Conservation (phyloP, 53 echinoderm and acorn worm species). For the Antedon mediterranea region DNA sequence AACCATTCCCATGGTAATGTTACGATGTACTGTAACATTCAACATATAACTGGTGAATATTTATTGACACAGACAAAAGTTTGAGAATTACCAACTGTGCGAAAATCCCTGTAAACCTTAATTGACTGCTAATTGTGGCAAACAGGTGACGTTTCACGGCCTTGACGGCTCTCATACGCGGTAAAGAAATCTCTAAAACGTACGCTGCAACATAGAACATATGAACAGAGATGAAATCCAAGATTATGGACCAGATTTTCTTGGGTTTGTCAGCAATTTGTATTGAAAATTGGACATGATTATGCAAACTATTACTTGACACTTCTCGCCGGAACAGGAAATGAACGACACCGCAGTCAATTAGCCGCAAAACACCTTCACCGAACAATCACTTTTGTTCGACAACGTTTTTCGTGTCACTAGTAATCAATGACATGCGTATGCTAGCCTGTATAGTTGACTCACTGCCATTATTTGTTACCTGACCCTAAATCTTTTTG, state of each 20-base stretch:
- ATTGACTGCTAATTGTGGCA: neutral
- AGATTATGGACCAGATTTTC: neutral
- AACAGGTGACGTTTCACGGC: neutral
- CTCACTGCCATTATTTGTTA: neutral
- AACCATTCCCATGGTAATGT: neutral
- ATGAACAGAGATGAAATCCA: neutral
- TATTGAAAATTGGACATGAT: neutral
- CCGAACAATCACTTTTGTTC: conserved; percentile 1
- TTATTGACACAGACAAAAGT: neutral
- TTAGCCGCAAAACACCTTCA: neutral
- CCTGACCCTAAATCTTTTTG: neutral
- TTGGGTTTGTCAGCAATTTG: conserved; percentile 1
- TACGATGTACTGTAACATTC: neutral
- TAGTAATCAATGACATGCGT: neutral
- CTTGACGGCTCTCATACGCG: neutral
- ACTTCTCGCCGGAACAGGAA: conserved; percentile 1
- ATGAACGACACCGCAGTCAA: neutral
- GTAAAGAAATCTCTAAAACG: neutral
- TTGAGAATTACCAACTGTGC: neutral
- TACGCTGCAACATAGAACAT: neutral
- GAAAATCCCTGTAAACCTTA: neutral
- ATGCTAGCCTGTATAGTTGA: neutral
- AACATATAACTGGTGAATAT: neutral
- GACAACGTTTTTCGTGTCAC: neutral
- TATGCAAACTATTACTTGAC: neutral